phyloP scores from a whole-genome alignment of 1,140 invertebrate species.

The Cotesia chilonis region DNA sequence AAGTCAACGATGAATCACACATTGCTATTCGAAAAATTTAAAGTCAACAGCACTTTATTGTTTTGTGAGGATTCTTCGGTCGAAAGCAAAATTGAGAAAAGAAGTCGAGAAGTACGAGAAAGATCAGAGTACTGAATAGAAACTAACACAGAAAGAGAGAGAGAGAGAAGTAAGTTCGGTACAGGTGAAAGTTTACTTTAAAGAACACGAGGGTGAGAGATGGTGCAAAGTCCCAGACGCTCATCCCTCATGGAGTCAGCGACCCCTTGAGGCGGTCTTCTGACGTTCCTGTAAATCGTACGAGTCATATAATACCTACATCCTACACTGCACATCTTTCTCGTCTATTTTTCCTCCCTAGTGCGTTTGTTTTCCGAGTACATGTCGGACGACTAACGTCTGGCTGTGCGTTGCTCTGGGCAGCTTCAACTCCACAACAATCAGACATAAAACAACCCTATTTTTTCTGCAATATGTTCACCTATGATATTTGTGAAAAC shows the following conservation, averaged over 20 bases:
- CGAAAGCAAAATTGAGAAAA: neutral
- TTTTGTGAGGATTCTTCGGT: constrained; percentile 46
- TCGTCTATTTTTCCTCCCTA: constrained; percentile 17
- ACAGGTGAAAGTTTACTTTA: constrained; percentile 35
- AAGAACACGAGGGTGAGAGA: constrained; percentile 35
- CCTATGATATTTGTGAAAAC: neutral
- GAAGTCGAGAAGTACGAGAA: neutral
- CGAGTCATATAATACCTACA: constrained; percentile 38
- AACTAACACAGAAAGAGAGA: neutral
- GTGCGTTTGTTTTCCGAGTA: constrained; percentile 34
- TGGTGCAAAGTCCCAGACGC: constrained; percentile 35
- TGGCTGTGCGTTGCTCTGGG: constrained; percentile 32
- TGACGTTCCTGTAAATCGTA: constrained; percentile 41
- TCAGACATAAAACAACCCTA: constrained; percentile 6
- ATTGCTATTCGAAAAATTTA: constrained; percentile 46
- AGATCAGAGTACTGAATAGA: no score
- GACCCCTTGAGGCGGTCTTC: constrained; percentile 32
- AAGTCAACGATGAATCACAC: constrained; percentile 6
- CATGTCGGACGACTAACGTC: constrained; percentile 29
- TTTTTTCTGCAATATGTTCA: constrained; percentile 10
- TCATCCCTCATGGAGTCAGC: constrained; percentile 26
- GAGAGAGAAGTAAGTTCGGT: neutral
- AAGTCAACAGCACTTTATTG: constrained; percentile 54
- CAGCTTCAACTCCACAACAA: constrained; percentile 20
- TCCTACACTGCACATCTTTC: constrained; percentile 26